Base-by-base conservation (phyloP, 1,140 invertebrate species). In the Akabosia matsudoensis region DNA sequence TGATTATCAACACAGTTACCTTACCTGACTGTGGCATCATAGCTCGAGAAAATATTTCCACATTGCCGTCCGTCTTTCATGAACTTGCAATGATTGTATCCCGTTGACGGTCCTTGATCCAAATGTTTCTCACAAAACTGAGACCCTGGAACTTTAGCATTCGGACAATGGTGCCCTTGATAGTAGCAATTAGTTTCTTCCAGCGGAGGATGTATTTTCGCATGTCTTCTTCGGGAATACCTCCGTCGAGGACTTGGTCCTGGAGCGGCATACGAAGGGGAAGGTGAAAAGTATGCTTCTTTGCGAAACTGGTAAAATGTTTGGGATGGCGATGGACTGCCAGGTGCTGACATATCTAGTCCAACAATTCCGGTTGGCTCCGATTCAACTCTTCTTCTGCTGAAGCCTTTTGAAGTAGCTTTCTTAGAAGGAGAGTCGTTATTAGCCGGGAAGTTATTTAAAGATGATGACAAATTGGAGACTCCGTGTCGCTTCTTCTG, bases 61-160 rank as follows among this genome's bases (percentile, higher is more conserved):
- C 61, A 67, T 22, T 67, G 61, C 10, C 61, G 61, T 7, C 61
- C 61, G n/a, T 67, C 61, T 31, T 67, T 67, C 61, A 67, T 30
- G 31, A 7, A 67, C 2, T 22, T 7, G n/a, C 61, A 67, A 30
- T 67, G 61, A 67, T 30, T 67, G 28, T 67, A 67, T 7, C 61
- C 61, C 13, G 61, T 10, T 13, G 61, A 30, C 3, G 61, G 61
- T 2, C 61, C 61, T 67, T 67, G 61, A 31, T 67, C 61, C 61
- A 67, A 67, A 67, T 67, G 61, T 31, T 67, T 67, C 31, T 67
- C 61, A 67, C 61, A 67, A 31, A 30, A 67, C 61, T 67, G 61
- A 7, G 61, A 67, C 24, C 61, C 61, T 10, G 61, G 30, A 30
- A 31, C 28, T 28, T 31, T 67, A 30, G 28, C 14, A 22, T 67